Percentiles rank a stretch among this genome's conserved stretches.
phyloP scores from a whole-genome alignment of 2,888 invertebrate genomes.

The Alloplasta piceator region DNA sequence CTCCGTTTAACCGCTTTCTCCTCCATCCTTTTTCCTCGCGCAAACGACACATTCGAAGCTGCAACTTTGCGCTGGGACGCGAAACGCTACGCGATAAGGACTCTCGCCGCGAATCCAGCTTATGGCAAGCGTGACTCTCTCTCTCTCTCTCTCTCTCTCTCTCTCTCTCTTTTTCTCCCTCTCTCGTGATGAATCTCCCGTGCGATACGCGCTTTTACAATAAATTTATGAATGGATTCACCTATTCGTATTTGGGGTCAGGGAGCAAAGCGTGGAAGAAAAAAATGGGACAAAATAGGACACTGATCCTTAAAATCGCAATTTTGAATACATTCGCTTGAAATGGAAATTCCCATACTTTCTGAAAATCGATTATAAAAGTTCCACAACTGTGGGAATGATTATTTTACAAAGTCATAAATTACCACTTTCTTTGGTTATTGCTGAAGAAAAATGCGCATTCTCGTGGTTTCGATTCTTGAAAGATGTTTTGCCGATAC shows the following conservation, averaged over 20 bases:
- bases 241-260: not conserved
- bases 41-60: slow-evolving; percentile 37
- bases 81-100: slow-evolving; percentile 79
- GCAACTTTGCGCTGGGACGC: slow-evolving; percentile 72
- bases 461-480: too few species aligned
- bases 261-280: not conserved
- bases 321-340: not conserved
- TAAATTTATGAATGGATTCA: not conserved
- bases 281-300: not conserved
- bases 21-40: slow-evolving; percentile 65
- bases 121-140: slow-evolving; percentile 41
- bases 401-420: too few species aligned
- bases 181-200: not conserved
- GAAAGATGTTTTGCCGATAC: too few species aligned
- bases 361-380: too few species aligned
- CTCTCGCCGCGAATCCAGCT: slow-evolving; percentile 48
- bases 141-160: slow-evolving; percentile 5
- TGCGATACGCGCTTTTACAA: slow-evolving; percentile 7
- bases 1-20: slow-evolving; percentile 63
- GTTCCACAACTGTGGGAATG: too few species aligned
- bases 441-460: too few species aligned
- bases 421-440: too few species aligned
- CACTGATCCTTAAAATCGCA: not conserved
- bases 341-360: too few species aligned
- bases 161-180: slow-evolving; percentile 16